These are phyloP conservation scores for Dryobota labecula DNA, from an alignment of 2,888 invertebrate species.

Conservation along the genomic window DNA sequence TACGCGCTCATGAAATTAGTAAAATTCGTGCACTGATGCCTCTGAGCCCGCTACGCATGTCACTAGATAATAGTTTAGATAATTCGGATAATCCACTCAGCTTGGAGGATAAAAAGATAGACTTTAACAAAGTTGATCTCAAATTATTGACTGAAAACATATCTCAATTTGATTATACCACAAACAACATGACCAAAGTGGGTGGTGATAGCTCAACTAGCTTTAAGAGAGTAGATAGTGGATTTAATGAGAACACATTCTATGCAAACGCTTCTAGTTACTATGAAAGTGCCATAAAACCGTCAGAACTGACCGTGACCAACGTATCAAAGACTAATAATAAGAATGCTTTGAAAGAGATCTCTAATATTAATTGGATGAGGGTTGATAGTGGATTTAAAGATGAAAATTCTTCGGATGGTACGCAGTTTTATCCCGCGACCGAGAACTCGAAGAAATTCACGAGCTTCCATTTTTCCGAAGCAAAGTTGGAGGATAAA, in stretches of 20 bases:
- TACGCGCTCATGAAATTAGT: constrained; percentile 83
- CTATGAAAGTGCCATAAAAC: constrained; percentile 89
- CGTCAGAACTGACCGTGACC: constrained; percentile 86
- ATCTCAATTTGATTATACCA: constrained; percentile 77
- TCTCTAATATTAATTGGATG: constrained; percentile 87
- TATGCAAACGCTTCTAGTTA: constrained; percentile 86
- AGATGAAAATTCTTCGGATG: constrained; percentile 85
- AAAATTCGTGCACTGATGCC: constrained; percentile 80
- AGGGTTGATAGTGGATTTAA: constrained; percentile 88
- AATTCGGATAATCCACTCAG: constrained; percentile 79
- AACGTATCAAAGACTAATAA: constrained; percentile 73
- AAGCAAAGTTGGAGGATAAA: constrained; percentile 79
- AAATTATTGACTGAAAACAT: constrained; percentile 86
- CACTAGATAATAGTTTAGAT: constrained; percentile 85
- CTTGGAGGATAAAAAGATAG: constrained; percentile 85
- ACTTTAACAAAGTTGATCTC: constrained; percentile 87
- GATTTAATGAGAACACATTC: constrained; percentile 86
- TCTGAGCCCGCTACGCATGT: constrained; percentile 82
- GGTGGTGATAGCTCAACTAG: constrained; percentile 78
- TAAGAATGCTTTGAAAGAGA: constrained; percentile 82
- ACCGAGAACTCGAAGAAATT: constrained; percentile 75
- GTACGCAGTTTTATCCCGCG: constrained; percentile 79
- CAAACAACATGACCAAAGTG: constrained; percentile 73
- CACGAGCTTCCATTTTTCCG: constrained; percentile 75
- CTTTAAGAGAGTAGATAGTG: constrained; percentile 86